Evolutionary conservation across 1,140 invertebrate species (phyloP), one percentile per base, ranked within the genome.

Genomic region (Zaprionus taronus): DNA sequence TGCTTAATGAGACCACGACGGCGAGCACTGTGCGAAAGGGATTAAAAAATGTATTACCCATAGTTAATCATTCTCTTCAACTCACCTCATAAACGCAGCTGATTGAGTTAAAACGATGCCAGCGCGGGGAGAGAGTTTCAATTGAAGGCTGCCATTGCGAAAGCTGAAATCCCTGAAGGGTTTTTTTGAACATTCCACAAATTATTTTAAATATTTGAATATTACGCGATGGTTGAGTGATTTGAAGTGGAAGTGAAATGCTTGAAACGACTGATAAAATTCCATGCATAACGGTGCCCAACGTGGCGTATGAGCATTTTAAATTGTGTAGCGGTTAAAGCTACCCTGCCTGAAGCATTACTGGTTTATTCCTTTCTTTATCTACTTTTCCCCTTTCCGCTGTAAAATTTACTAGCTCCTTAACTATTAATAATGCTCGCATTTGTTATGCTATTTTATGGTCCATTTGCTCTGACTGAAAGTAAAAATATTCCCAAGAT

Each of bases 1-100:
- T 84, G 82, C 67, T 73, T 91, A 41, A 92, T 56, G 57, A 92
- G 15, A n/a, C 44, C 57, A 15, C 91, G 87, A 17, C 91, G 80
- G 38, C 91, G 73, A 53, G 72, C 77, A 61, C 75, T 28, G 20
- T 7, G 14, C 7, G n/a, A 34, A 15, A 24, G 17, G 12, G 20
- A 51, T 34, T 58, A 17, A n/a, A 31, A 11, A 57, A 9, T 47
- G 17, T 47, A 44, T 58, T 44, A 15, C 7, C 41, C 14, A 49
- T 36, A 9, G 53, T 56, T 56, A 51, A 24, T 15, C 22, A 72
- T 17, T 49, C 53, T 6, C 15, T 14, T 15, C 36, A 36, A 58
- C 60, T 64, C 12, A 75, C 72, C 72, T 75, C 72, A 75, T 71
- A 34, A 62, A 22, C 11, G 24, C 15, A 6, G 38, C 28, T 4